Percentiles rank a stretch among this genome's conserved stretches.
phyloP scores from a whole-genome alignment of 2,113 vertebrate genomes.

The Corythaixoides concolor region DNA sequence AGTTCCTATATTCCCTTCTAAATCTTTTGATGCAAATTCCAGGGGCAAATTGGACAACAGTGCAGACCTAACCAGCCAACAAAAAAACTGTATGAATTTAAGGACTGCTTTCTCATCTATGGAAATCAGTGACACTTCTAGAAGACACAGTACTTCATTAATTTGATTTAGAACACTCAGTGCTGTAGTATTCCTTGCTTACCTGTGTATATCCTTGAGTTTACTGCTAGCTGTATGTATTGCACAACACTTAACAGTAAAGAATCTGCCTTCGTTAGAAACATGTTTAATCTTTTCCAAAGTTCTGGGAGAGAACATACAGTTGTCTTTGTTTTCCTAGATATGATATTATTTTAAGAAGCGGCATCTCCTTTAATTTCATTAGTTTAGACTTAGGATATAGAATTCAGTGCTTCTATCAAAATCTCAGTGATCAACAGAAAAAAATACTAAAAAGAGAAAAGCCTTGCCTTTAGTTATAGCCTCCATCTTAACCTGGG shows the following conservation, averaged over 20 bases:
- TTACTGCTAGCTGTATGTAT: neutral
- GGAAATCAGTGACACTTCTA: neutral
- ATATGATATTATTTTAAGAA: neutral
- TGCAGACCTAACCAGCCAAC: neutral
- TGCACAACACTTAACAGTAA: neutral
- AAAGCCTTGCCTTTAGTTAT: neutral
- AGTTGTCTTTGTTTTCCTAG: neutral
- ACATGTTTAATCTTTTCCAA: neutral
- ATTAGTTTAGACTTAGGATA: neutral
- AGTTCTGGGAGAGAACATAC: neutral
- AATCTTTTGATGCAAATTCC: neutral
- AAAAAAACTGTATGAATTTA: neutral
- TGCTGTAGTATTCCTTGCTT: neutral
- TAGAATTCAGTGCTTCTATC: neutral
- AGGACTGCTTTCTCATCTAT: neutral
- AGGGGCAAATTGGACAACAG: neutral
- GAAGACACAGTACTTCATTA: neutral
- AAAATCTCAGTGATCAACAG: neutral
- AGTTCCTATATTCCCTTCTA: neutral
- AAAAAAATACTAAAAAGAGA: neutral
- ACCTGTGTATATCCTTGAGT: neutral
- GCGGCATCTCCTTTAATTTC: neutral
- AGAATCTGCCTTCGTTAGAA: neutral
- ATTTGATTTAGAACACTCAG: neutral
- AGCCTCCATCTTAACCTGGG: neutral